Base-by-base conservation (phyloP, 1,140 invertebrate genomes). In the Metaphire vulgaris region DNA sequence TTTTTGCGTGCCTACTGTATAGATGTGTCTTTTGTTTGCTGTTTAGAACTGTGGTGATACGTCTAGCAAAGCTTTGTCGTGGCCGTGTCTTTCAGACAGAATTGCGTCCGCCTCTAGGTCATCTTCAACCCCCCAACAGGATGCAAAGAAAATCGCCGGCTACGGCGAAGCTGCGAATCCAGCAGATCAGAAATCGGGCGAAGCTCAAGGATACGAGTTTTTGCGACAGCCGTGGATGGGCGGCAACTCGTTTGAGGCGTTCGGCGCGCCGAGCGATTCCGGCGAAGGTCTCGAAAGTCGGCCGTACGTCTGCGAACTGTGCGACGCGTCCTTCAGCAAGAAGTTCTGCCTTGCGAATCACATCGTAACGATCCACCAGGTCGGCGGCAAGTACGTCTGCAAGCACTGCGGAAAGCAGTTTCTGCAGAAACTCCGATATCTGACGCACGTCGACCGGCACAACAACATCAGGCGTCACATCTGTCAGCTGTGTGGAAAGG, bases 241-340 rank as follows among this genome's bases (percentile, higher is more conserved):
- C 6, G 41, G 41, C 6, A 21, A 21, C 41, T 12, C 41, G 6
- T 56, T 56, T 56, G 41, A 56, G 6, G 41, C 41, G 6, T 56
- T 56, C 21, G 6, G 6, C 6, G 41, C 41, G 6, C 41, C 41
- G 21, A 56, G 21, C 21, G 41, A 21, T 21, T 12, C 21, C 21
- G 41, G 41, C 21, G 41, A 56, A 6, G 21, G 21, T 56, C 21
- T 56, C 21, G 41, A 56, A 21, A 6, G 21, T 56, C 41, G 74
- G 12, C 74, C 74, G 21, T 74, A 65, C 29, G 34, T 56, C 26
- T 76, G 41, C 74, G 67, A 32, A 79, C 79, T 76, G 30, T 75
- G 74, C 56, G 32, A 67, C 21, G 56, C 31, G 16, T 69, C 31
- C n/a, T 79, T 77, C 70, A 28, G 33, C 14, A 76, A 70, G 66